Base-by-base conservation (phyloP, 1,140 invertebrate genomes). In the Penaeus vannamei region DNA sequence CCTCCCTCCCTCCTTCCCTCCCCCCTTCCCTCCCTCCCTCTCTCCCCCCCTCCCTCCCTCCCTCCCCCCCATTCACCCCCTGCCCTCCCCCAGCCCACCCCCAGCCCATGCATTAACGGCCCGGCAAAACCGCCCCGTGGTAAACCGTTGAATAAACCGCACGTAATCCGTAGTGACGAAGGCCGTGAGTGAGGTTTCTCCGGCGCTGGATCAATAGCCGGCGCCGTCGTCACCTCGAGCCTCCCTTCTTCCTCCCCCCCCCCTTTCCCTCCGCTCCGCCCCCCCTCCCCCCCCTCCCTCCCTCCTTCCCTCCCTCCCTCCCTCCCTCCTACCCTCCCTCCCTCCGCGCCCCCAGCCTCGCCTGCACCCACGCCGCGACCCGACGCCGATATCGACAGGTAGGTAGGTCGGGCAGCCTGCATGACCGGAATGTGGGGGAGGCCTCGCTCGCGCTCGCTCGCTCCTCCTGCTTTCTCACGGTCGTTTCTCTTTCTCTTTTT, bases 11-110 rank as follows among this genome's bases (percentile, higher is more conserved):
- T 79, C 76, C 32, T 19, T 42, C 1, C 7, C 76, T 8, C 36
- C 8, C 76, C 29, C 32, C 23, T 32, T 59, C 22, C 42, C 26
- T 42, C 22, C 36, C 10, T 72, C 62, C 36, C 66, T 72, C 83
- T 46, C 83, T 72, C 36, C 32, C 83, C 69, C 83, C 61, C 66
- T 72, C 83, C 69, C 64, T 59, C 36, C 1, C 26, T 85, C 83
- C 22, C 42, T 53, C 32, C 22, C 64, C 26, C 36, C 22, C 53
- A 20, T 32, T 46, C 19, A 26, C 64, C 4, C 36, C n/a, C 66
- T 46, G n/a, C 36, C 61, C 61, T 17, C 10, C 59, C 19, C n/a
- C 23, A 8, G 53, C 53, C 81, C 29, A 26, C 81, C 20, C 32
- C 12, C 22, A 59, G 23, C 29, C 81, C 26, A 14, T 12, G n/a